phyloP scores from a whole-genome alignment of 2,113 vertebrate genomes.

The Casuarius casuarius region DNA sequence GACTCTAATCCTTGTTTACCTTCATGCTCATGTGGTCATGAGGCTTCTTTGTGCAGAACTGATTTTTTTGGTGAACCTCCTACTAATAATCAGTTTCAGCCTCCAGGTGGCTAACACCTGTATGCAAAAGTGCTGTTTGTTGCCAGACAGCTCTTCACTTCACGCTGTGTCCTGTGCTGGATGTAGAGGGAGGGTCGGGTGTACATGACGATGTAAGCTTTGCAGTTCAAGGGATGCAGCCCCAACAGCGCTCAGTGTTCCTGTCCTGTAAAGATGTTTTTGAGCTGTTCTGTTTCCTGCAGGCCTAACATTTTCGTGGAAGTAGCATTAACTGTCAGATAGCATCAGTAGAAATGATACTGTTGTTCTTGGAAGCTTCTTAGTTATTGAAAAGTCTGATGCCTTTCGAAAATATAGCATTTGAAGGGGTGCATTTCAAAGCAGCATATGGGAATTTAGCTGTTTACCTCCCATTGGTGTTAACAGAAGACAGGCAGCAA shows the following conservation, averaged over 20 bases:
- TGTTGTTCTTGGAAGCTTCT: slow-evolving; percentile 6
- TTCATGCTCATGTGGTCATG: not conserved
- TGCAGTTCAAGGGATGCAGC: not conserved
- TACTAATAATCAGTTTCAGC: not conserved
- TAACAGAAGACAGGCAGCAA: slow-evolving; percentile 31
- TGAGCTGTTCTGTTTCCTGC: not conserved
- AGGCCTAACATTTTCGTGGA: not conserved
- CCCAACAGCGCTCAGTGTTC: fast-evolving
- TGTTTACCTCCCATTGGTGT: slow-evolving; percentile 15
- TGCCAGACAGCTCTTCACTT: not conserved
- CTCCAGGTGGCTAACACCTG: not conserved
- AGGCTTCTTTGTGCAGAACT: not conserved
- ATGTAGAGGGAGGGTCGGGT: fast-evolving
- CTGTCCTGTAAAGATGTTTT: not conserved
- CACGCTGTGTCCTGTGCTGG: not conserved
- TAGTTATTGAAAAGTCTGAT: not conserved
- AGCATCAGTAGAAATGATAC: not conserved
- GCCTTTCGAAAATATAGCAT: not conserved
- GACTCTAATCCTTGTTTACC: not conserved
- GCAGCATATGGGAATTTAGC: not conserved
- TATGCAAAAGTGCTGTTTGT: not conserved
- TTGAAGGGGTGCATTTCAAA: slow-evolving; percentile 22
- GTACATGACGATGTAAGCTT: fast-evolving
- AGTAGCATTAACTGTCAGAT: not conserved
- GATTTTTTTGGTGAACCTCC: not conserved